Base-by-base conservation (phyloP, 2,888 invertebrate species). In the Trileptium ribeirensis region DNA sequence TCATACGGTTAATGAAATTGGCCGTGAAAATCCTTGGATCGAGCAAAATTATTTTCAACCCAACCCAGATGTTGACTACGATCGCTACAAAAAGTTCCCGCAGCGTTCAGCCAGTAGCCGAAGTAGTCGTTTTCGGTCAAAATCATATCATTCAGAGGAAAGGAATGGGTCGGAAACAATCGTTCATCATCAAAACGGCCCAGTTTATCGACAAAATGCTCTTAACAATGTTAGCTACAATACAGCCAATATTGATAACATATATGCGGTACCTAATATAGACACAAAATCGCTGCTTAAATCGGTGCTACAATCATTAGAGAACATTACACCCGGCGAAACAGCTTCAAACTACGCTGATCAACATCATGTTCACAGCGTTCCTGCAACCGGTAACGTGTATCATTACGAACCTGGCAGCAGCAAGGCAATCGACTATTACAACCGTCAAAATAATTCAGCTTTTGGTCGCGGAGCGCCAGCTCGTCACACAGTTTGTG, bases 261-360 rank as follows among this genome's bases (percentile, higher is more conserved):
- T 24, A 51, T 15, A 8, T 51, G 3, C 2, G 29, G 51, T 24
- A 51, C 8, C 51, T 15, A 36, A 75, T n/a, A 34, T 75, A 2
- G 77, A 75, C n/a, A 36, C 77, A n/a, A 2, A 38, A 36, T 34
- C 34, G 29, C 74, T 95, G 85, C 90, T 95, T 19, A 94, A 94
- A n/a, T 94, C 94, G 31, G 91, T 93, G 86, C 91, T 93, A 15
- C 91, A 91, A 29, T 91, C 90, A 75, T 91, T 92, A 67, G 91
- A 91, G 78, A 92, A 92, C 80, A 91, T 92, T 15, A 90, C n/a
- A n/a, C n/a, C n/a, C n/a, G n/a, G n/a, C n/a, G n/a, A n/a, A n/a
- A n/a, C n/a, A n/a, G n/a, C n/a, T n/a, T n/a, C n/a, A n/a, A n/a
- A n/a, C n/a, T n/a, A n/a, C n/a, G n/a, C n/a, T n/a, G n/a, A n/a